Evolutionary conservation across 2,888 invertebrate genomes (phyloP).

Genomic region (Napeogenes sylphis): DNA sequence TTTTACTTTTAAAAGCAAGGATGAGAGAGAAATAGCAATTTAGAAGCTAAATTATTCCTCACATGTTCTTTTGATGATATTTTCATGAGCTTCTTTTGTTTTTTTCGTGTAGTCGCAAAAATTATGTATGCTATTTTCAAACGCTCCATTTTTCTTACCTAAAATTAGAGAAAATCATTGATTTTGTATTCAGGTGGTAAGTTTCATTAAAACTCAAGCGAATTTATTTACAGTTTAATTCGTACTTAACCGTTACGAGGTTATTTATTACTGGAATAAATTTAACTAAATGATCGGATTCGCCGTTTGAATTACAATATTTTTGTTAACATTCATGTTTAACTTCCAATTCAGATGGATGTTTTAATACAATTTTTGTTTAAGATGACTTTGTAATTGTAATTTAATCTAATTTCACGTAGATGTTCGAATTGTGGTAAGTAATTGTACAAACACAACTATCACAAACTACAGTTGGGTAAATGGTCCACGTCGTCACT

Average conservation of each 20-base stretch:
- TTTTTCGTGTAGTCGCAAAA: no score
- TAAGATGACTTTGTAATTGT: no score
- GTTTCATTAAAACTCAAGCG: slow-evolving; percentile 27
- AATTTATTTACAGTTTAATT: slow-evolving; percentile 41
- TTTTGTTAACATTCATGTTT: slow-evolving; percentile 5
- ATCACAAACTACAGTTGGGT: background rate
- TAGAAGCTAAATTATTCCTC: background rate
- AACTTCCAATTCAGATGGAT: background rate
- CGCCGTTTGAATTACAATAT: slow-evolving; percentile 16
- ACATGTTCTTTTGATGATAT: no score
- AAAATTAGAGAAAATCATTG: slow-evolving; percentile 11
- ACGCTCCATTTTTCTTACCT: background rate
- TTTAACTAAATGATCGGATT: slow-evolving; percentile 40
- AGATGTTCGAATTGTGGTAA: no score
- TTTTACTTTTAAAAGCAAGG: background rate
- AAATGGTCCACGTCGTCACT: slow-evolving; percentile 2
- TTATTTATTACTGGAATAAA: slow-evolving; percentile 47
- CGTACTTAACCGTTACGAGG: slow-evolving; percentile 40
- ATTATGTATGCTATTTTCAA: no score
- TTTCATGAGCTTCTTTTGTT: no score
- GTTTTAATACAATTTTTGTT: no score
- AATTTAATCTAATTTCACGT: no score
- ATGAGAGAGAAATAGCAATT: background rate
- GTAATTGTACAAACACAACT: background rate
- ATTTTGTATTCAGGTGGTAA: slow-evolving; percentile 25